Percentiles rank a stretch among this genome's conserved stretches.
phyloP scores from a whole-genome alignment of 2,113 vertebrate species.

The Corvus hawaiiensis region DNA sequence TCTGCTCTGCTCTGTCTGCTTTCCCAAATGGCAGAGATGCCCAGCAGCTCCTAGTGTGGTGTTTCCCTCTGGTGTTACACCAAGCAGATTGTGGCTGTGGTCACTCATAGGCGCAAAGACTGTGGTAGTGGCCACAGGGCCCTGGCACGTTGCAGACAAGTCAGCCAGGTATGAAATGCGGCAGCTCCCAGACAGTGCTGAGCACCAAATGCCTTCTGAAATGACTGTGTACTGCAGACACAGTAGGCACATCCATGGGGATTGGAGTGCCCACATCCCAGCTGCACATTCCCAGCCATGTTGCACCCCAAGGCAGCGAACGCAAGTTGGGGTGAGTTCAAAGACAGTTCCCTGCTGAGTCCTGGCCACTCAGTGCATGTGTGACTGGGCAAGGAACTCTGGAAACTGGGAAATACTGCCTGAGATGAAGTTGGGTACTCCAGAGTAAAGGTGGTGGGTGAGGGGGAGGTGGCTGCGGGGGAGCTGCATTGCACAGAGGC shows the following conservation, averaged over 20 bases:
- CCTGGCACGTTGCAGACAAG: background rate
- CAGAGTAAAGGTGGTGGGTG: background rate
- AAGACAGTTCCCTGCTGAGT: background rate
- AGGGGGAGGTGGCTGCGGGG: accelerated
- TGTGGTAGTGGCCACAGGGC: background rate
- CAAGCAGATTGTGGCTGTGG: background rate
- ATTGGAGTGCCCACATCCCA: background rate
- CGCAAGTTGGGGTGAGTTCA: background rate
- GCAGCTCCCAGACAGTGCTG: background rate
- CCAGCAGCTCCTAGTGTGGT: background rate
- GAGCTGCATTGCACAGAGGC: accelerated
- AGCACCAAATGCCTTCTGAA: background rate
- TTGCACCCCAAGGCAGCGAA: background rate
- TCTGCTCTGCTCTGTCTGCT: background rate
- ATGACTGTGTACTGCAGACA: background rate
- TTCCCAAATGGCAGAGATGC: background rate
- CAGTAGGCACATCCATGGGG: accelerated
- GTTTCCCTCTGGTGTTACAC: background rate
- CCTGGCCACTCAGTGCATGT: background rate
- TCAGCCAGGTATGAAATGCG: background rate
- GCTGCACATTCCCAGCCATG: background rate
- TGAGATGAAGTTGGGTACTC: background rate
- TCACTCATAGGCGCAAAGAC: background rate
- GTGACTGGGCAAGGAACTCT: background rate
- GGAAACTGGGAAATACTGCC: background rate